Conservation (phyloP, 1,140 invertebrate species). For the Polypedilum vanderplanki region DNA sequence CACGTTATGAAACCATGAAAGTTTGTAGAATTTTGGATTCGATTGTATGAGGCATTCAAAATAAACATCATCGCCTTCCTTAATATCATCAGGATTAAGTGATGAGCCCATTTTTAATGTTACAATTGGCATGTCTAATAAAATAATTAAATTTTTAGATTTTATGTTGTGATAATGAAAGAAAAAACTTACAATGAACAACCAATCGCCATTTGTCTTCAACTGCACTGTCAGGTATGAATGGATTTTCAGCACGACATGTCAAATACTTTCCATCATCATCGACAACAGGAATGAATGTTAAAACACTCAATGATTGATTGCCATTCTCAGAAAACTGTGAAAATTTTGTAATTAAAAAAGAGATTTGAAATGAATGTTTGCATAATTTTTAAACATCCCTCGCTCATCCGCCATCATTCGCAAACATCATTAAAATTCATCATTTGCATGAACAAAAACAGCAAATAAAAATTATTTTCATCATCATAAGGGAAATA, state of each 20-base stretch:
- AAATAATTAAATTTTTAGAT: conserved; percentile 34
- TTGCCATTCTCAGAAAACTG: conserved; percentile 75
- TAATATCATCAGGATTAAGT: conserved; percentile 71
- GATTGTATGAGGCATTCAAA: conserved; percentile 72
- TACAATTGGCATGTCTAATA: conserved; percentile 65
- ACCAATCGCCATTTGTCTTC: conserved; percentile 75
- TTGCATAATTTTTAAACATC: too few relatives aligned
- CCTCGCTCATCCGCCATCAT: conserved; percentile 31
- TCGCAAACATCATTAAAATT: conserved; percentile 21
- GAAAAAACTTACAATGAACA: conserved; percentile 61
- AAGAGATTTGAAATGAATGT: neutral
- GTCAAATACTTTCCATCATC: conserved; percentile 83
- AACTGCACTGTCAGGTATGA: conserved; percentile 67
- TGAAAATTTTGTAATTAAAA: conserved; percentile 36
- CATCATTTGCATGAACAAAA: neutral
- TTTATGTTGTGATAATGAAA: neutral
- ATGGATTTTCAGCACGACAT: conserved; percentile 78
- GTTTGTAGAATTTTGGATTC: conserved; percentile 71
- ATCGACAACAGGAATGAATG: conserved; percentile 69
- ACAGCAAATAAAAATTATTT: conserved; percentile 35
- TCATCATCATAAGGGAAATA: conserved; percentile 41
- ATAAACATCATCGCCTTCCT: conserved; percentile 77
- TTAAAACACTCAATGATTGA: conserved; percentile 73
- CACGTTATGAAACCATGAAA: conserved; percentile 80
- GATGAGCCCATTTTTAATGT: conserved; percentile 68